phyloP scores from a whole-genome alignment of 2,888 invertebrate genomes.

The Ectemnius lituratus region DNA sequence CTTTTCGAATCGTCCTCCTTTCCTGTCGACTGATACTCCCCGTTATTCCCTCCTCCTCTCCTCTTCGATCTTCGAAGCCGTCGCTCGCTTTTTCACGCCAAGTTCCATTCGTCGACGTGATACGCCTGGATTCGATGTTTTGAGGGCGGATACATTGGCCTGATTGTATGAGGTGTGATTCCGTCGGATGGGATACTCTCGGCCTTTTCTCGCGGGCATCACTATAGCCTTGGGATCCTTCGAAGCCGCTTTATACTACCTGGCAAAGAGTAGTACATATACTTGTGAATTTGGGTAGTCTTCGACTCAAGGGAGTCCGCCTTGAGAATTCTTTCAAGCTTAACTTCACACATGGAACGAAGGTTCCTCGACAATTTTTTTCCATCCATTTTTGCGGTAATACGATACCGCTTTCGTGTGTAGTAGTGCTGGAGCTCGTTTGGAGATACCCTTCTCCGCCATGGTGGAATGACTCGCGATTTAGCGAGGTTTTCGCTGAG shows the following conservation, averaged over 20 bases:
- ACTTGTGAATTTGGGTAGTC: too few relatives aligned
- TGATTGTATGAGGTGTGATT: neutral
- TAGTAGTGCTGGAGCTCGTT: neutral
- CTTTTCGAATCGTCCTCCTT: conserved; percentile 16
- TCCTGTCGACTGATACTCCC: conserved; percentile 6
- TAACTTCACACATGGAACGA: too few relatives aligned
- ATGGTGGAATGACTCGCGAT: neutral
- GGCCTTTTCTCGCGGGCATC: too few relatives aligned
- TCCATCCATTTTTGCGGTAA: too few relatives aligned
- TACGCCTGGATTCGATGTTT: conserved; percentile 6
- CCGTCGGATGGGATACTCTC: too few relatives aligned
- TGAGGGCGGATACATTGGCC: conserved; percentile 1
- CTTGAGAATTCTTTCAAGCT: too few relatives aligned
- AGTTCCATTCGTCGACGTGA: conserved; percentile 26
- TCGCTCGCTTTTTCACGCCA: conserved; percentile 18
- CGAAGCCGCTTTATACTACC: too few relatives aligned
- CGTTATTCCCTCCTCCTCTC: conserved; percentile 8
- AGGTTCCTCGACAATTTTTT: too few relatives aligned
- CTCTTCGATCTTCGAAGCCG: conserved; percentile 21
- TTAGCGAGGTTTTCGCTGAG: conserved; percentile 32
- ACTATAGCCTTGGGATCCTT: too few relatives aligned
- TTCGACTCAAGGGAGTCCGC: too few relatives aligned
- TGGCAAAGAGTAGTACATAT: too few relatives aligned
- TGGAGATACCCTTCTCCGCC: conserved; percentile 1
- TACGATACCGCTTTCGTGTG: too few relatives aligned